A percentile compares a stretch with the other conserved stretches of the same genome.
Conservation (phyloP, 2,888 invertebrate genomes). For the Leptogaster cylindrica region DNA sequence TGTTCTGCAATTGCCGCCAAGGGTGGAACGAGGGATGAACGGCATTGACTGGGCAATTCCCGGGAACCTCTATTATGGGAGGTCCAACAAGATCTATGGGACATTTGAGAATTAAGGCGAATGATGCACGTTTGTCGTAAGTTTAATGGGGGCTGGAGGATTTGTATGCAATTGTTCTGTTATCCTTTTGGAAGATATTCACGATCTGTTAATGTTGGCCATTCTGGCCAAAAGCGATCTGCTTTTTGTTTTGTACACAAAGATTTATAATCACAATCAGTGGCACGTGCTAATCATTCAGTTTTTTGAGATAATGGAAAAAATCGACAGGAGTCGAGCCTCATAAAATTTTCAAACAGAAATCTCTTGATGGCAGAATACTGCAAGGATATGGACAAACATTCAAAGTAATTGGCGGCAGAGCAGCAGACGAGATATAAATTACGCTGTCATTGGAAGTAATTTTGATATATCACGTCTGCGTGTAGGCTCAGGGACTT, state of each 20-base stretch:
- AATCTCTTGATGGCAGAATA: too few species aligned
- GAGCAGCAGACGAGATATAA: constrained; percentile 32
- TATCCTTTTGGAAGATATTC: too few species aligned
- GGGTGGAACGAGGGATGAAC: not conserved
- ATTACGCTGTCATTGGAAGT: constrained; percentile 35
- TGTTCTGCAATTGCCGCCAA: constrained; percentile 17
- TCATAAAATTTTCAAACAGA: too few species aligned
- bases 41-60: constrained; percentile 5
- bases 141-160: too few species aligned
- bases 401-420: constrained; percentile 21
- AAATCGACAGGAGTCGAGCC: too few species aligned
- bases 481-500: constrained; percentile 11
- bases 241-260: too few species aligned
- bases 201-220: too few species aligned
- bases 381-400: constrained; percentile 10
- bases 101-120: constrained; percentile 28
- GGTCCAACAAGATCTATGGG: constrained; percentile 21
- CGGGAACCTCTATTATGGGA: constrained; percentile 7
- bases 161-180: too few species aligned
- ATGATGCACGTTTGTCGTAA: constrained; percentile 5
- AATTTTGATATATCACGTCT: constrained; percentile 33
- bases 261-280: too few species aligned
- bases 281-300: too few species aligned
- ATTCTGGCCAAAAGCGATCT: too few species aligned
- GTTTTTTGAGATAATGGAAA: too few species aligned